Evolutionary conservation across 2,797 vertebrate genomes (phyloP).

Genomic region (Gymnopithys bicolor): DNA sequence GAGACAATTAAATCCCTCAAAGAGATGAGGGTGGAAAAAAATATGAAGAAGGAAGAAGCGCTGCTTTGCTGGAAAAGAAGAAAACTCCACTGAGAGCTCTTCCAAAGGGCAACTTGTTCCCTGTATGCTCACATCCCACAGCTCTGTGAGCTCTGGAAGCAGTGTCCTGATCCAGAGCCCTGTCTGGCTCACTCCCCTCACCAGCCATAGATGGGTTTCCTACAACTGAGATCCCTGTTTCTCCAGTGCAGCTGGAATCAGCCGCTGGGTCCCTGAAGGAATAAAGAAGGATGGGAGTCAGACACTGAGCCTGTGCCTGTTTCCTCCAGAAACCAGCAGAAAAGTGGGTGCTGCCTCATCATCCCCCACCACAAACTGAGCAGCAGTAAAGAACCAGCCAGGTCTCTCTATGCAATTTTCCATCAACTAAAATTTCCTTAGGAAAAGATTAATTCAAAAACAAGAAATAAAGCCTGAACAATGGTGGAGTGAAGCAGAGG

Average conservation of each 20-base stretch:
- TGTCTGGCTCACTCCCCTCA: not conserved
- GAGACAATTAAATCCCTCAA: constrained; percentile 67
- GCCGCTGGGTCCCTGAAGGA: not conserved
- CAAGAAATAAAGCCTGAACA: not conserved
- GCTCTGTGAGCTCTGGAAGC: not conserved
- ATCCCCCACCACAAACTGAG: not conserved
- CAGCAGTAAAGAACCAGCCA: not conserved
- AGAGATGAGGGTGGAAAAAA: not conserved
- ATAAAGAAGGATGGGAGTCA: not conserved
- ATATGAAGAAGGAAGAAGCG: not conserved
- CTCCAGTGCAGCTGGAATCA: not conserved
- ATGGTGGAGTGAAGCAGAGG: not conserved
- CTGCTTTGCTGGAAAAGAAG: constrained; percentile 13
- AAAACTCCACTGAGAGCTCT: not conserved
- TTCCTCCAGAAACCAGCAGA: not conserved
- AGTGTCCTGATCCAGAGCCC: not conserved
- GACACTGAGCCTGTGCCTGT: not conserved
- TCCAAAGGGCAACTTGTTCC: not conserved
- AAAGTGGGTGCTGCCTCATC: not conserved
- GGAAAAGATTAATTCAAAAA: not conserved
- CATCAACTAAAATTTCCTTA: not conserved
- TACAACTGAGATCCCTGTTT: not conserved
- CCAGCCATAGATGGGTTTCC: not conserved
- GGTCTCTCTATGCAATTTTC: not conserved
- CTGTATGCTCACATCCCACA: fast-evolving